Percentiles rank a stretch among this genome's conserved stretches.
phyloP scores from a whole-genome alignment of 92 coral and sea anemone species.

The Palythoa grandis region DNA sequence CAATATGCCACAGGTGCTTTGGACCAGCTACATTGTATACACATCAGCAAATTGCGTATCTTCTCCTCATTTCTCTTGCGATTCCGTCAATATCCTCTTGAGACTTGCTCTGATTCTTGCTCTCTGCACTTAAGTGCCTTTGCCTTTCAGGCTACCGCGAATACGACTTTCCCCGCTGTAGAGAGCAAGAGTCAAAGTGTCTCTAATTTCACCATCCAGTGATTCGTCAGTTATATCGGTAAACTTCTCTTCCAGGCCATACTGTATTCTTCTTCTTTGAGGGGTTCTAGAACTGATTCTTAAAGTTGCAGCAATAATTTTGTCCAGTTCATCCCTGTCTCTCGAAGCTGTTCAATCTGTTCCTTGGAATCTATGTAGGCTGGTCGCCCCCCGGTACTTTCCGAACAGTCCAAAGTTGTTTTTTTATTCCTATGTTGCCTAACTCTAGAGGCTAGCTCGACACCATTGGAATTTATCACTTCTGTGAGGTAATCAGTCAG shows the following conservation, averaged over 20 bases:
- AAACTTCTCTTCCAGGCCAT: slow-evolving; percentile 14
- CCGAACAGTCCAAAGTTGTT: slow-evolving; percentile 28
- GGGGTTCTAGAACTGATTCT: slow-evolving; percentile 6
- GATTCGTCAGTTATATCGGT: slow-evolving; percentile 27
- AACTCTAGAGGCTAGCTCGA: slow-evolving; percentile 34
- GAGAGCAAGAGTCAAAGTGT: slow-evolving; percentile 9
- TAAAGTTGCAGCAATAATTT: slow-evolving; percentile 4
- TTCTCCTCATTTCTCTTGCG: background rate
- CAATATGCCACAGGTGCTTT: background rate
- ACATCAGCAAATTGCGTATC: slow-evolving; percentile 48
- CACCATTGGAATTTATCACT: slow-evolving; percentile 30
- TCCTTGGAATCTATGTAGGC: slow-evolving; percentile 22
- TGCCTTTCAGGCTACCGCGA: slow-evolving; percentile 30
- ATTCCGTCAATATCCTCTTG: background rate
- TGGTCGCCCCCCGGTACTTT: slow-evolving; percentile 23
- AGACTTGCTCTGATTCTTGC: background rate
- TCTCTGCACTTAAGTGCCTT: slow-evolving; percentile 29
- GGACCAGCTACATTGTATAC: background rate
- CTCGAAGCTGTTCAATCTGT: slow-evolving; percentile 35
- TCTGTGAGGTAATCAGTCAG: slow-evolving; percentile 38
- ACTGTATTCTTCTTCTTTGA: slow-evolving; percentile 24
- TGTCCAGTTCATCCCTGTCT: slow-evolving; percentile 34
- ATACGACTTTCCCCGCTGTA: slow-evolving; percentile 1
- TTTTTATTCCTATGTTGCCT: slow-evolving; percentile 22
- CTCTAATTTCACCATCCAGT: slow-evolving; percentile 10